phyloP scores from a whole-genome alignment of 2,113 vertebrate species.

The Carettochelys insculpta region DNA sequence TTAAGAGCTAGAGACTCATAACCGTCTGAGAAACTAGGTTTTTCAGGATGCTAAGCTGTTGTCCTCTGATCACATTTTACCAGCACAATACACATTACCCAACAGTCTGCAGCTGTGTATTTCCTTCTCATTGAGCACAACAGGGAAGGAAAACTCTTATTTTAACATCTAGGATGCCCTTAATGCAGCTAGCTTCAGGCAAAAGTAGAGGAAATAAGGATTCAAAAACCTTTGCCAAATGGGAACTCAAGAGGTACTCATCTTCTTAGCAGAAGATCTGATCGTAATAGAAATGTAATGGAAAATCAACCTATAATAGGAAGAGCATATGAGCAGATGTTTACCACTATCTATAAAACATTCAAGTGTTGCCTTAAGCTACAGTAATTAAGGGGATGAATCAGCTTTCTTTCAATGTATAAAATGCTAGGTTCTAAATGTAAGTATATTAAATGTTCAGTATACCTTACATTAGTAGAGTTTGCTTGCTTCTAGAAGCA shows the following conservation, averaged over 20 bases:
- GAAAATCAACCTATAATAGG: slow-evolving; percentile 11
- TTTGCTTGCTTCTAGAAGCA: background rate
- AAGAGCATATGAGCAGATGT: slow-evolving; percentile 5
- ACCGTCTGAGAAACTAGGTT: slow-evolving; percentile 34
- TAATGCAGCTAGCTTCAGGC: background rate
- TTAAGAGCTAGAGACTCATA: slow-evolving; percentile 46
- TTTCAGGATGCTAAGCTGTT: slow-evolving; percentile 30
- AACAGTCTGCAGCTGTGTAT: background rate
- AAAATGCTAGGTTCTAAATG: background rate
- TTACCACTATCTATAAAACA: slow-evolving; percentile 19
- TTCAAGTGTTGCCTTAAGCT: slow-evolving; percentile 7
- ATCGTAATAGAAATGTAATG: slow-evolving; percentile 33
- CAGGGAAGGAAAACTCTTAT: background rate
- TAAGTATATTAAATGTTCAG: slow-evolving; percentile 28
- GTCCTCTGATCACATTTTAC: slow-evolving; percentile 32
- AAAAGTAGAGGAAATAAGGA: slow-evolving; percentile 13
- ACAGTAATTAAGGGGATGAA: slow-evolving; percentile 15
- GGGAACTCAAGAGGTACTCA: background rate
- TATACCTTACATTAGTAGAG: slow-evolving; percentile 26
- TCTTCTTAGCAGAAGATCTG: background rate
- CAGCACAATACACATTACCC: background rate
- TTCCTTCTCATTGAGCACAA: slow-evolving; percentile 12
- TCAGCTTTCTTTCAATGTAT: slow-evolving; percentile 3
- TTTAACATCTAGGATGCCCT: background rate
- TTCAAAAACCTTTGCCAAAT: background rate